Conservation (phyloP, 2,888 invertebrate genomes). For the Perizoma affinitatum region DNA sequence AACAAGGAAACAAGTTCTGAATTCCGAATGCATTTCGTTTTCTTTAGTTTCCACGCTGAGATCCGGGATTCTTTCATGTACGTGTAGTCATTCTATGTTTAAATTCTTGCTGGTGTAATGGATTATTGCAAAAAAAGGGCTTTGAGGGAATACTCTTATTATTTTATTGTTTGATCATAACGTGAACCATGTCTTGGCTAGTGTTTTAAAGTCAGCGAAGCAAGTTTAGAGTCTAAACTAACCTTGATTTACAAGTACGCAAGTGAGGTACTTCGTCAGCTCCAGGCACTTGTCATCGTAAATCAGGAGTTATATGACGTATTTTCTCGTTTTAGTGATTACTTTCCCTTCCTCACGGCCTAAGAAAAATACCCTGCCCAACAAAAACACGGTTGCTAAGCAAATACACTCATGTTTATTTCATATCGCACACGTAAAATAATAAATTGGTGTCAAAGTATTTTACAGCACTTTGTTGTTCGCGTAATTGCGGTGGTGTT, state of each 20-base stretch:
- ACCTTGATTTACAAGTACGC: neutral
- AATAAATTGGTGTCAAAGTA: slow-evolving; percentile 43
- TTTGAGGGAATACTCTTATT: too few relatives aligned
- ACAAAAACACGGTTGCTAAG: slow-evolving; percentile 36
- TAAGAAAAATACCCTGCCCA: slow-evolving; percentile 10
- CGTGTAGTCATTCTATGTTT: neutral
- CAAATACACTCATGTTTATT: slow-evolving; percentile 30
- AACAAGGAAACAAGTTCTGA: neutral
- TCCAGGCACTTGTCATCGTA: slow-evolving; percentile 31
- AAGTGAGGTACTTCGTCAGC: slow-evolving; percentile 1
- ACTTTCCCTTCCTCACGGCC: slow-evolving; percentile 10
- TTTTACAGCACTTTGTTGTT: slow-evolving; percentile 34
- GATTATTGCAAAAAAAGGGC: too few relatives aligned
- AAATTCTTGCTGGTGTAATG: too few relatives aligned
- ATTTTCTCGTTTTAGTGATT: slow-evolving; percentile 9
- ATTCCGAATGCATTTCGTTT: slow-evolving; percentile 1
- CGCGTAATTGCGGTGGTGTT: slow-evolving; percentile 34
- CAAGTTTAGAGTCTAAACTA: neutral
- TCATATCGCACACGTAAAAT: slow-evolving; percentile 37
- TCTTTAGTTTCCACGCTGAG: neutral
- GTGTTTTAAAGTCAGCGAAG: too few relatives aligned
- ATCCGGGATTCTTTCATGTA: neutral
- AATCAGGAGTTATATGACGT: slow-evolving; percentile 41
- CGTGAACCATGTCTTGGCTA: too few relatives aligned
- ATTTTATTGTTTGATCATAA: too few relatives aligned